Percentiles rank a stretch among this genome's conserved stretches.
Conservation (phyloP, 2,113 vertebrate genomes). For the Phrynocephalus versicolor region DNA sequence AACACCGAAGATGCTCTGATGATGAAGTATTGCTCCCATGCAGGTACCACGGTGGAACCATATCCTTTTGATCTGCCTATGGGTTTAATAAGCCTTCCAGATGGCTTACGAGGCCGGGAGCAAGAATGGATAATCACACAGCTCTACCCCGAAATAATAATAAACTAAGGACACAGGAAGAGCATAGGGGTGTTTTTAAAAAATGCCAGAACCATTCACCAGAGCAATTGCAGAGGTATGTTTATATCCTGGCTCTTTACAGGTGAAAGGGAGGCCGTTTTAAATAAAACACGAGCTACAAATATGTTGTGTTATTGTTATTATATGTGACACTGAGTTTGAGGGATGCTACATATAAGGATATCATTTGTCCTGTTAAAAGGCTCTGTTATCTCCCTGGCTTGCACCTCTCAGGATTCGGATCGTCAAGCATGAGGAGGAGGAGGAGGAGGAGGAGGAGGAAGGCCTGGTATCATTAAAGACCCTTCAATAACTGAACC, state of each 20-base stretch:
- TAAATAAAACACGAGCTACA: conserved; percentile 63
- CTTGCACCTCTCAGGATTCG: background rate
- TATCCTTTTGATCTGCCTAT: conserved; percentile 75
- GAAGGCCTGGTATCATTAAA: background rate
- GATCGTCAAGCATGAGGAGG: conserved; percentile 24
- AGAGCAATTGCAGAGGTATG: conserved; percentile 68
- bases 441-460: background rate
- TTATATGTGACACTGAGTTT: conserved; percentile 16
- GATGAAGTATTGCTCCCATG: conserved; percentile 70
- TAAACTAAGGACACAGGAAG: conserved; percentile 78
- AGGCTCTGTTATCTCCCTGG: conserved; percentile 17
- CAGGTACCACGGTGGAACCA: conserved; percentile 72
- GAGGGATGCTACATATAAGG: background rate
- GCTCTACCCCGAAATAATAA: conserved; percentile 76
- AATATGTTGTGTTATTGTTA: background rate
- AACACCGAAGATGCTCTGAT: conserved; percentile 70
- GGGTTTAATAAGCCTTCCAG: conserved; percentile 82
- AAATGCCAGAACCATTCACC: conserved; percentile 76
- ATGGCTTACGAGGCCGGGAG: conserved; percentile 79
- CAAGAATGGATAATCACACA: conserved; percentile 81
- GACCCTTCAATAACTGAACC: background rate
- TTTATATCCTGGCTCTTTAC: conserved; percentile 66
- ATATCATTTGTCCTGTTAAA: conserved; percentile 31
- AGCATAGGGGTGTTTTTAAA: conserved; percentile 65
- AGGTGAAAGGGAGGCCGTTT: conserved; percentile 70